Evolutionary conservation across 2,797 vertebrate genomes (phyloP).

Genomic region (Lerista edwardsae): DNA sequence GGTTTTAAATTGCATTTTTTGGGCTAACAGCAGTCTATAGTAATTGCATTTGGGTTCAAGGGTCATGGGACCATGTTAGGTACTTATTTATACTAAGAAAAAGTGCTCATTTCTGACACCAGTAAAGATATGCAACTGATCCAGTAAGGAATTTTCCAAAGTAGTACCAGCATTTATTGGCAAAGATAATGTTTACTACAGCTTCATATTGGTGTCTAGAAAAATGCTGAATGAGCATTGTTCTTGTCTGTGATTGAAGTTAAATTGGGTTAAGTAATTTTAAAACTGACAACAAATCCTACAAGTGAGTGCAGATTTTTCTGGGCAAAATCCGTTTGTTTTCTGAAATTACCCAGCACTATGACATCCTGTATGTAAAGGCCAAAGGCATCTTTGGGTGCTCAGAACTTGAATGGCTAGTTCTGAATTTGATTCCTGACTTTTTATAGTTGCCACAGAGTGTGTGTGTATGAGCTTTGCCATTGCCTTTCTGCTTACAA

Average conservation of each 20-base stretch:
- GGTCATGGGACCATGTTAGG: conserved; percentile 11
- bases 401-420: background rate
- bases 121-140: conserved; percentile 40
- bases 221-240: conserved; percentile 57
- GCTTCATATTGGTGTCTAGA: conserved; percentile 47
- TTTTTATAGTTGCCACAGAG: background rate
- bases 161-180: background rate
- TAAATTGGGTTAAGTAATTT: conserved; percentile 33
- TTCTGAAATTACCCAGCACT: conserved; percentile 33
- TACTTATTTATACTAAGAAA: conserved; percentile 43
- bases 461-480: background rate
- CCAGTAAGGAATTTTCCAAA: conserved; percentile 42
- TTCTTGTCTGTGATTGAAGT: conserved; percentile 62
- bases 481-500: conserved; percentile 1
- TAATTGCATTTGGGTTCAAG: background rate
- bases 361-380: conserved; percentile 31
- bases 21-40: no score
- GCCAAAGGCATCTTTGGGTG: background rate
- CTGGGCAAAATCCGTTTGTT: background rate
- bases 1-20: background rate
- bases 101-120: conserved; percentile 43
- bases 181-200: background rate
- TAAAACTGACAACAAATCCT: conserved; percentile 41
- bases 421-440: conserved; percentile 1
- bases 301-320: conserved; percentile 31